phyloP scores from a whole-genome alignment of 2,888 invertebrate species.

The Phymatocera aterrima region DNA sequence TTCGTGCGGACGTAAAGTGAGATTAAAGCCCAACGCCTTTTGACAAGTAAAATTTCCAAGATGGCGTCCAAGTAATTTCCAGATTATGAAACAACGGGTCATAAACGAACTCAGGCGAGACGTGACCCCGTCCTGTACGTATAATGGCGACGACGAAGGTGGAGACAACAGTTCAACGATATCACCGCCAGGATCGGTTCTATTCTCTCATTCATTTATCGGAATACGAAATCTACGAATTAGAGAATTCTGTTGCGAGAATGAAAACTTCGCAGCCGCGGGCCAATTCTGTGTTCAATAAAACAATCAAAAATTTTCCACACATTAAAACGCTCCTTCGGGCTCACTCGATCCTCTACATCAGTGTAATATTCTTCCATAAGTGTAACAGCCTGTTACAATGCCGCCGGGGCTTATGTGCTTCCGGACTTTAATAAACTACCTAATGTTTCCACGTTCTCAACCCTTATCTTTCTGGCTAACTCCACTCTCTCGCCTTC shows the following conservation, averaged over 20 bases:
- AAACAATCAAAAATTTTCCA: conserved; percentile 12
- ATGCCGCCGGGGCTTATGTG: conserved; percentile 21
- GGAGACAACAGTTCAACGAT: not conserved
- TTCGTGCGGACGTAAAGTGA: not conserved
- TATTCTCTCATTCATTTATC: too few relatives aligned
- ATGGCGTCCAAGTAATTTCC: not conserved
- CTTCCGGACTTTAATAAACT: conserved; percentile 24
- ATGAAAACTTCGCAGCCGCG: not conserved
- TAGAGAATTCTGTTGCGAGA: not conserved
- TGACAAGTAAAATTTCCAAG: not conserved
- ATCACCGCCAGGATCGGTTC: too few relatives aligned
- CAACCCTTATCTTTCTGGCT: conserved; percentile 23
- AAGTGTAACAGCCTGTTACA: conserved; percentile 26
- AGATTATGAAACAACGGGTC: not conserved
- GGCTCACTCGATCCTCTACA: not conserved
- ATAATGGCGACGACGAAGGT: not conserved
- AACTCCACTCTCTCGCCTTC: conserved; percentile 21
- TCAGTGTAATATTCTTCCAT: conserved; percentile 20
- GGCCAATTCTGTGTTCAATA: not conserved
- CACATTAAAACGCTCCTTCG: not conserved
- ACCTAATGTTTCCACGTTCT: conserved; percentile 15
- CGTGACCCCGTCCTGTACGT: not conserved
- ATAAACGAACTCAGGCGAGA: not conserved
- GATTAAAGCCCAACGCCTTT: not conserved
- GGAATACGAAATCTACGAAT: too few relatives aligned